Percentiles rank a stretch among this genome's conserved stretches.
Conservation (phyloP, 2,113 vertebrate genomes). For the Enhydra lutris region DNA sequence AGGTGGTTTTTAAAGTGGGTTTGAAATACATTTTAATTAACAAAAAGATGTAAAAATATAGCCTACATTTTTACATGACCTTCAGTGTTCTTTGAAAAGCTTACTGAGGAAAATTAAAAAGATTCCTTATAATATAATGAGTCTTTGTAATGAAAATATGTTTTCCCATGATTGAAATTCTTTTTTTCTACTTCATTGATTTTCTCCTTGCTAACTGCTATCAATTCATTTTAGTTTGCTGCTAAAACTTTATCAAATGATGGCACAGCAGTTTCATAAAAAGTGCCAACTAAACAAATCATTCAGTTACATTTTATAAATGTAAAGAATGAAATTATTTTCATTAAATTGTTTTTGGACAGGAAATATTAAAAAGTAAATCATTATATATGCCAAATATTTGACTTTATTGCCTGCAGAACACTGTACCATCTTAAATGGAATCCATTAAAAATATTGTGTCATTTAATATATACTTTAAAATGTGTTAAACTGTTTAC, state of each 20-base stretch:
- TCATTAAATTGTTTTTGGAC: neutral
- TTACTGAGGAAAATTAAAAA: slow-evolving; percentile 33
- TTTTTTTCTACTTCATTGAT: slow-evolving; percentile 35
- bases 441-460: slow-evolving; percentile 36
- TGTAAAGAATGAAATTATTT: slow-evolving; percentile 68
- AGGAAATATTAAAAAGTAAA: slow-evolving; percentile 35
- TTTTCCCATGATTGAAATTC: slow-evolving; percentile 60
- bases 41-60: neutral
- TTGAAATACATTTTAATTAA: neutral
- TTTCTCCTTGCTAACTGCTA: slow-evolving; percentile 47
- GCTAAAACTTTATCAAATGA: slow-evolving; percentile 72
- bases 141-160: slow-evolving; percentile 25
- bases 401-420: slow-evolving; percentile 51
- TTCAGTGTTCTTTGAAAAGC: neutral
- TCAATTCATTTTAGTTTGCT: slow-evolving; percentile 39
- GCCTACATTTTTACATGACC: neutral
- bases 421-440: slow-evolving; percentile 52
- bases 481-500: neutral
- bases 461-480: neutral
- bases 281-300: slow-evolving; percentile 53
- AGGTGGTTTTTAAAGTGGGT: neutral
- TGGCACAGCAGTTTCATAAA: slow-evolving; percentile 64
- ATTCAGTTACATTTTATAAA: slow-evolving; percentile 70
- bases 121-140: slow-evolving; percentile 45
- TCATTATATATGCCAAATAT: slow-evolving; percentile 61